Conservation (phyloP, 2,113 vertebrate genomes). For the Dascyllus trimaculatus region DNA sequence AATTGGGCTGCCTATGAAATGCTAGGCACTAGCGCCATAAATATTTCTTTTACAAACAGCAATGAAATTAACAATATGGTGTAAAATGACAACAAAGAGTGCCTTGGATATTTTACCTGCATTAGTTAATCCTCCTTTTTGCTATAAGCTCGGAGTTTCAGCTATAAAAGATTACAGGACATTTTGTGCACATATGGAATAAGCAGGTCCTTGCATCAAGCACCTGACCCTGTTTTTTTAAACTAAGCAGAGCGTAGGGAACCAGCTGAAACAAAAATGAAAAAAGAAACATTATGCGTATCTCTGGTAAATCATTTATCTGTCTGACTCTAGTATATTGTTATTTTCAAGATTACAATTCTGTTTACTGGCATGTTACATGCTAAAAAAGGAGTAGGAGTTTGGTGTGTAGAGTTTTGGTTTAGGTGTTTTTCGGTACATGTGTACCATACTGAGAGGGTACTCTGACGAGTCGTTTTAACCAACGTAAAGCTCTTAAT, state of each 20-base stretch:
- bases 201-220: conserved; percentile 88
- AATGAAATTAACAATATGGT: conserved; percentile 89
- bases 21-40: conserved; percentile 85
- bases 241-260: conserved; percentile 87
- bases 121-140: conserved; percentile 92
- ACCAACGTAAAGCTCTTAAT: conserved; percentile 82
- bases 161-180: conserved; percentile 82
- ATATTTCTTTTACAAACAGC: conserved; percentile 85
- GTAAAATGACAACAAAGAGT: conserved; percentile 92
- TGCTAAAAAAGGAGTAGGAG: conserved; percentile 71
- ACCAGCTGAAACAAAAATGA: conserved; percentile 75
- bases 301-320: conserved; percentile 92
- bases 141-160: conserved; percentile 89
- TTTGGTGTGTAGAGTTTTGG: conserved; percentile 63
- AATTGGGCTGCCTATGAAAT: conserved; percentile 85
- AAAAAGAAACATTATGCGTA: conserved; percentile 69
- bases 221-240: conserved; percentile 73
- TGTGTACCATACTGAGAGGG: conserved; percentile 65
- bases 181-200: conserved; percentile 78
- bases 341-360: conserved; percentile 81
- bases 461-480: conserved; percentile 75
- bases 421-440: conserved; percentile 72
- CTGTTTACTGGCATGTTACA: conserved; percentile 89
- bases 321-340: conserved; percentile 83
- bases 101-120: conserved; percentile 95